These are phyloP conservation scores for Eublepharis macularius DNA, from an alignment of 2,113 vertebrate species.

Conservation along the genomic window DNA sequence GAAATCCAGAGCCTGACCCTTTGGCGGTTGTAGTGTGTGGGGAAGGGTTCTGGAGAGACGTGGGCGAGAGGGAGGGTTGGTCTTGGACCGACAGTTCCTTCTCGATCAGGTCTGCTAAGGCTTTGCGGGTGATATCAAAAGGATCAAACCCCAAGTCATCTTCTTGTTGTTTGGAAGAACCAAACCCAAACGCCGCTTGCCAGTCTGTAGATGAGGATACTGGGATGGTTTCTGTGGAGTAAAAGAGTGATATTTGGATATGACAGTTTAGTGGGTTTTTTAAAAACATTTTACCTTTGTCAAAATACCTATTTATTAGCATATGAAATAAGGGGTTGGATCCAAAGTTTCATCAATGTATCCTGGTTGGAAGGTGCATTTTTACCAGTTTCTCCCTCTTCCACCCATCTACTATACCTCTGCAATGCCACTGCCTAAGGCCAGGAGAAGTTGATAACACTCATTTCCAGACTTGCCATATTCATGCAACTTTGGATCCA, in stretches of 20 bases:
- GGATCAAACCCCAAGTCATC: conserved; percentile 99
- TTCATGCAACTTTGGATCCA: too few relatives aligned
- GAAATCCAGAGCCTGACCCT: conserved; percentile 84
- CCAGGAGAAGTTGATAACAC: too few relatives aligned
- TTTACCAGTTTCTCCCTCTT: too few relatives aligned
- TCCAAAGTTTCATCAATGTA: too few relatives aligned
- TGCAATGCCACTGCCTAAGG: too few relatives aligned
- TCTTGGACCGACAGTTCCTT: conserved; percentile 99
- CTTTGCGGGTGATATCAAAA: conserved; percentile 98
- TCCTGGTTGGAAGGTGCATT: too few relatives aligned
- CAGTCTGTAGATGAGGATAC: conserved; percentile 99
- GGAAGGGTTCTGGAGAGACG: conserved; percentile 80
- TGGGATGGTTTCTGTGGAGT: conserved; percentile 92
- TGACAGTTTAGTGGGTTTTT: conserved; percentile 9
- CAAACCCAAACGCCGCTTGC: conserved; percentile 98
- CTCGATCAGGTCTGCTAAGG: conserved; percentile 98
- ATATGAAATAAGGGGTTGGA: background rate
- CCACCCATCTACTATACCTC: too few relatives aligned
- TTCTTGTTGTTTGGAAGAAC: conserved; percentile 97
- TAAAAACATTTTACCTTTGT: background rate
- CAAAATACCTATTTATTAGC: background rate
- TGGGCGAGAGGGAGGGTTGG: conserved; percentile 80
- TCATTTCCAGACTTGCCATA: too few relatives aligned
- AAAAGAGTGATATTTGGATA: conserved; percentile 25
- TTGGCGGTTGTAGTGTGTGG: conserved; percentile 85